A percentile compares a stretch with the other conserved stretches of the same genome.
phyloP scores from a whole-genome alignment of 2,888 invertebrate species.

The Phortica magna region DNA sequence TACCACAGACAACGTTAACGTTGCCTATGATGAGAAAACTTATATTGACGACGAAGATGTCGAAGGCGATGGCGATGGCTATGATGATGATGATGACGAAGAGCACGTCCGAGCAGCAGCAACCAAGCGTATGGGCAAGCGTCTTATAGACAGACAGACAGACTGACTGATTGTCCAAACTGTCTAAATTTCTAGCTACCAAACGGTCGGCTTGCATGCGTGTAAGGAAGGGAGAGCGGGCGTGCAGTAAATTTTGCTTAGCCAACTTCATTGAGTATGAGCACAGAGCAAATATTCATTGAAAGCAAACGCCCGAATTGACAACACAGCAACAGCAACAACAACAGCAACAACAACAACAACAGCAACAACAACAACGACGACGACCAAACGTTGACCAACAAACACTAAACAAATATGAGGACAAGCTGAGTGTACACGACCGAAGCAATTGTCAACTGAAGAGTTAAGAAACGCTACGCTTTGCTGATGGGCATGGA shows the following conservation, averaged over 20 bases:
- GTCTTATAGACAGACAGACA: conserved; percentile 28
- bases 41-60: not conserved
- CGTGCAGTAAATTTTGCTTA: not conserved
- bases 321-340: conserved; percentile 21
- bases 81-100: not conserved
- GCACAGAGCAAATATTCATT: conserved; percentile 24
- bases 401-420: conserved; percentile 7
- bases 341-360: conserved; percentile 30
- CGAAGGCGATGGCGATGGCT: not conserved
- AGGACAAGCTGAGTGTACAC: conserved; percentile 13
- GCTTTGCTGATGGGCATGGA: not conserved
- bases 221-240: not conserved
- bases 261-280: conserved; percentile 28
- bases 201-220: conserved; percentile 58
- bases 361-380: conserved; percentile 23
- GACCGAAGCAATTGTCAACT: conserved; percentile 19
- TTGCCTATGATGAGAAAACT: conserved; percentile 36
- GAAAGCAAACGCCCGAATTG: conserved; percentile 29
- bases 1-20: conserved; percentile 47
- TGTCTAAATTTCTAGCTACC: conserved; percentile 69
- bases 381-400: not conserved
- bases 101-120: not conserved
- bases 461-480: not conserved
- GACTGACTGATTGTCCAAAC: conserved; percentile 70
- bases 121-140: too few species aligned